Conservation (phyloP, 1,140 invertebrate genomes). For the Rhopalosiphum maidis region DNA sequence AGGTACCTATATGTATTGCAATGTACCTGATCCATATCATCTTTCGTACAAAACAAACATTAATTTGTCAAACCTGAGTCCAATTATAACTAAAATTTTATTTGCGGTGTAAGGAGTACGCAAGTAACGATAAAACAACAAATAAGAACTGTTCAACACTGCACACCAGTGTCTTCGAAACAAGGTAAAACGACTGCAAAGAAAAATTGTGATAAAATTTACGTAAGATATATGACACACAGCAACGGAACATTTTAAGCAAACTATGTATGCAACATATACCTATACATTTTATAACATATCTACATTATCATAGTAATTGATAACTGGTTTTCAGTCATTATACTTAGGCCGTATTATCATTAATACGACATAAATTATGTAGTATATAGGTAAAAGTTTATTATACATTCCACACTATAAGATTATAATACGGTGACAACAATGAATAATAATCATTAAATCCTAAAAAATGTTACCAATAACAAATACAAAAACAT, state of each 20-base stretch:
- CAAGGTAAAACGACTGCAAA: not conserved
- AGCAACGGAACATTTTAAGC: not conserved
- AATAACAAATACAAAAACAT: not conserved
- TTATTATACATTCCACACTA: not conserved
- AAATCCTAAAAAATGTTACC: not conserved
- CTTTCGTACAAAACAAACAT: not conserved
- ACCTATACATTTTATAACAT: not conserved
- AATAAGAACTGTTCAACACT: not conserved
- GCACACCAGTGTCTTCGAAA: not conserved
- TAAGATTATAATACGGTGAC: not conserved
- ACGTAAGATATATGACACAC: not conserved
- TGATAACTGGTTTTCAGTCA: not conserved
- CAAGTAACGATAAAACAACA: not conserved
- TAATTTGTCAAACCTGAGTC: constrained; percentile 30
- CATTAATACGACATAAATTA: not conserved
- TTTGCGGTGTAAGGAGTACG: not conserved
- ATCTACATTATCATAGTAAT: not conserved
- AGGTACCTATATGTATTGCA: not conserved
- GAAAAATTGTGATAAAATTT: not conserved
- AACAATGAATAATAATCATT: not conserved
- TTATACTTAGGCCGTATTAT: not conserved
- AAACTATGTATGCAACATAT: not conserved
- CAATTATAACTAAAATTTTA: not conserved
- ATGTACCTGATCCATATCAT: not conserved
- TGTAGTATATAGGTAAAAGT: not conserved